phyloP scores from a whole-genome alignment of 1,140 invertebrate genomes.

The Drosophila watanabei region DNA sequence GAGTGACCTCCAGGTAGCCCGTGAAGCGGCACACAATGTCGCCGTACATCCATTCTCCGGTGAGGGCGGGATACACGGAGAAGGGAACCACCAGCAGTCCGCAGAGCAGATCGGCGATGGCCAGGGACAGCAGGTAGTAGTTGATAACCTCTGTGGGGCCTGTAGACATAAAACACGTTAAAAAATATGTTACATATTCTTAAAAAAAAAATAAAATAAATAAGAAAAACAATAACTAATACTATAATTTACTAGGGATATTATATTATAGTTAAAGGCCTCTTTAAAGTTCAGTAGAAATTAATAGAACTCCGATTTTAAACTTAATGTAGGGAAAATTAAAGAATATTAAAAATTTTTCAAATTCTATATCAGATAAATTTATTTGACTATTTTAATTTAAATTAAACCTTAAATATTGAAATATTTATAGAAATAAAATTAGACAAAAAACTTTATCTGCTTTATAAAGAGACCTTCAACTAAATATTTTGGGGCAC shows the following conservation, averaged over 20 bases:
- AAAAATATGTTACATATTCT: neutral
- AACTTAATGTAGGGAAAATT: too few relatives aligned
- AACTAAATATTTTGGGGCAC: neutral
- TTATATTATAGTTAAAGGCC: neutral
- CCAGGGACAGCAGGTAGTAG: slow-evolving; percentile 96
- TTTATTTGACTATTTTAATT: too few relatives aligned
- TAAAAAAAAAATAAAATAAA: neutral
- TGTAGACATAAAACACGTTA: slow-evolving; percentile 75
- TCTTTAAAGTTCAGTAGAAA: neutral
- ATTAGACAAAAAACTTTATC: too few relatives aligned
- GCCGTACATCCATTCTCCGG: slow-evolving; percentile 90
- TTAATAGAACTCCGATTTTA: neutral
- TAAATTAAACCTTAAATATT: too few relatives aligned
- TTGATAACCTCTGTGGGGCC: slow-evolving; percentile 96
- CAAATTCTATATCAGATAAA: too few relatives aligned
- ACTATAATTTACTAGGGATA: neutral
- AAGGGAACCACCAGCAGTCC: slow-evolving; percentile 96
- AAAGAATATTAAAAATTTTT: neutral
- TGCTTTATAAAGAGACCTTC: neutral
- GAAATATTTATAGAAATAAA: too few relatives aligned
- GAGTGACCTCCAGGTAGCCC: slow-evolving; percentile 96
- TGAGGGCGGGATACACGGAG: slow-evolving; percentile 94
- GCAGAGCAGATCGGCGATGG: slow-evolving; percentile 95
- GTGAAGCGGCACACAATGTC: slow-evolving; percentile 94
- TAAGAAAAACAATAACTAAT: neutral